A percentile compares a stretch with the other conserved stretches of the same genome.
Conservation (phyloP, 2,113 vertebrate genomes). For the Tupaia tana region DNA sequence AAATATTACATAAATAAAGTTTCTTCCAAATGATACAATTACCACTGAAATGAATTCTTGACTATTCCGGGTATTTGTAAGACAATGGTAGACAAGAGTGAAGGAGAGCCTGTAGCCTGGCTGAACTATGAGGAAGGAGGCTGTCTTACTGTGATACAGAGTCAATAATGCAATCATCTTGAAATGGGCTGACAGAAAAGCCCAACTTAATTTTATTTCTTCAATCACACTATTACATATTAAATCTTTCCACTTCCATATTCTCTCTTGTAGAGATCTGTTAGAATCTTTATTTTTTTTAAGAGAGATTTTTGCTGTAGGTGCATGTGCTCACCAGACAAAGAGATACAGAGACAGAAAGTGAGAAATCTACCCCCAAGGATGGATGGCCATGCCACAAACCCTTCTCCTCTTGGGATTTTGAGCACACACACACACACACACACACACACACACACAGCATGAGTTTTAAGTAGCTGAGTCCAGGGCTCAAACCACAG, state of each 20-base stretch:
- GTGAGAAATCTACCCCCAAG: too few relatives aligned
- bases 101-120: not conserved
- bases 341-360: too few relatives aligned
- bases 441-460: too few relatives aligned
- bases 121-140: not conserved
- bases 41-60: conserved; percentile 5
- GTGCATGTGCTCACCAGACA: too few relatives aligned
- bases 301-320: too few relatives aligned
- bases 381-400: too few relatives aligned
- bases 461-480: too few relatives aligned
- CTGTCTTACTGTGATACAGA: not conserved
- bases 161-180: not conserved
- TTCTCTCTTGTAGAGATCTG: not conserved
- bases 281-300: not conserved
- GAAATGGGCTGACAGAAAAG: not conserved
- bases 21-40: conserved; percentile 19
- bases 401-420: too few relatives aligned
- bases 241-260: not conserved
- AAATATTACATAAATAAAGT: not conserved
- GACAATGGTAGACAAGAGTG: not conserved
- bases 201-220: not conserved
- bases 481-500: too few relatives aligned
- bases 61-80: not conserved
- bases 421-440: too few relatives aligned
- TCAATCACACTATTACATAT: not conserved